Base-by-base conservation (phyloP, 2,888 invertebrate species). In the Drosophila vallismaia region DNA sequence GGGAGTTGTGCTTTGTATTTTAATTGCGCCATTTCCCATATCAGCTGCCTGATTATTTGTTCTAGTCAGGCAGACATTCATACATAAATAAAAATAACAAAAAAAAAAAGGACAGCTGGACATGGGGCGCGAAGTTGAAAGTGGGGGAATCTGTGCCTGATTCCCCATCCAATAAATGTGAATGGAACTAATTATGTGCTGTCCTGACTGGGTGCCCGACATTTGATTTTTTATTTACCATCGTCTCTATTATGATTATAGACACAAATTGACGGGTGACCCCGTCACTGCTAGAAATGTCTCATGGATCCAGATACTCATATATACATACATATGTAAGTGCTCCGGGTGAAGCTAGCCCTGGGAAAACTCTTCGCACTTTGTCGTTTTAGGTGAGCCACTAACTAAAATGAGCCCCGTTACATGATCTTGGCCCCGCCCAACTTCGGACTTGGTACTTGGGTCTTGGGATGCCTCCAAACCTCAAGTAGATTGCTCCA, bases 21-120 rank as follows among this genome's bases (percentile, higher is more conserved):
- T 84, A 84, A 84, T 84, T 84, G 84, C 84, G 77, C 73, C 76
- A 79, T 84, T 88, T 86, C 84, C 88, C 84, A 84, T 82, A 87
- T 84, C 88, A 87, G 85, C 70, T 66, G 56, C 67, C 66, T 70
- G 87, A 83, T 86, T 84, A 82, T 87, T 85, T 84, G 75, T 86
- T 86, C 76, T 81, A 86, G 67, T 77, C 64, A 50, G 49, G 29
- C 29, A 14, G 57, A 71, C 77, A 81, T 84, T 19, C 19, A 19
- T 28, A 28, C 28, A 28, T 28, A 87, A 74, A 86, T 76, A 82
- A 77, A 75, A 70, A 66, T 12, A 73, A 71, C 42, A 64, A 28
- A 29, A 19, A 64, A 28, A 29, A 19, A 68, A 64, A 58, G 33
- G 44, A 44, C 44, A 44, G 44, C 44, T 44, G 44, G 19, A 44